phyloP scores from a whole-genome alignment of 2,888 invertebrate species.

The Agrotis clavis region DNA sequence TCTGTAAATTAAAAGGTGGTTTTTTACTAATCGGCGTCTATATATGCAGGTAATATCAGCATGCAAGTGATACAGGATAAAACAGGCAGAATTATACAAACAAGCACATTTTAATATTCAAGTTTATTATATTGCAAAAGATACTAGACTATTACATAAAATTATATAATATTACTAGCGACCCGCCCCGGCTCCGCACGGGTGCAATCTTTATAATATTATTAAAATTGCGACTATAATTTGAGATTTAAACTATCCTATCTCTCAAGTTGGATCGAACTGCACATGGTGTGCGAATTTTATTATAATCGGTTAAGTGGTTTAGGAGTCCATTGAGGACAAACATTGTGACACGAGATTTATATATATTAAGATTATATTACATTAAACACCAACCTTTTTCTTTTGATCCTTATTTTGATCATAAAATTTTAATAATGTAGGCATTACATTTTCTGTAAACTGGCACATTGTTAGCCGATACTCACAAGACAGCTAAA shows the following conservation, averaged over 20 bases:
- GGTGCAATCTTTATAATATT: no score
- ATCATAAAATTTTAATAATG: slow-evolving; percentile 86
- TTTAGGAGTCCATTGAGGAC: no score
- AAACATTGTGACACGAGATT: no score
- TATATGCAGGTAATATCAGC: slow-evolving; percentile 2
- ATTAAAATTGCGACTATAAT: no score
- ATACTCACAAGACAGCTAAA: slow-evolving; percentile 88
- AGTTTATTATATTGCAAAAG: background rate
- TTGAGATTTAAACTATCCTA: no score
- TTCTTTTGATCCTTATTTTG: slow-evolving; percentile 84
- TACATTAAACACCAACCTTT: slow-evolving; percentile 76
- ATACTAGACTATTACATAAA: background rate
- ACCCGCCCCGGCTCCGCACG: no score
- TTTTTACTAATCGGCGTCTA: no score
- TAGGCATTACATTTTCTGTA: slow-evolving; percentile 84
- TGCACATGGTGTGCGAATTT: no score
- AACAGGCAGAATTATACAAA: no score
- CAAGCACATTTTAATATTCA: background rate
- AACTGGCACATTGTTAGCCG: slow-evolving; percentile 89
- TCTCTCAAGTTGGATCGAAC: no score
- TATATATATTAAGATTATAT: no score
- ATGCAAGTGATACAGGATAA: background rate
- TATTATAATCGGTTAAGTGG: no score
- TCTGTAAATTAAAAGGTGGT: slow-evolving; percentile 67
- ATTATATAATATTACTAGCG: background rate